Percentiles rank a stretch among this genome's conserved stretches.
Conservation (phyloP, 2,113 vertebrate species). For the Onychostoma macrolepis region DNA sequence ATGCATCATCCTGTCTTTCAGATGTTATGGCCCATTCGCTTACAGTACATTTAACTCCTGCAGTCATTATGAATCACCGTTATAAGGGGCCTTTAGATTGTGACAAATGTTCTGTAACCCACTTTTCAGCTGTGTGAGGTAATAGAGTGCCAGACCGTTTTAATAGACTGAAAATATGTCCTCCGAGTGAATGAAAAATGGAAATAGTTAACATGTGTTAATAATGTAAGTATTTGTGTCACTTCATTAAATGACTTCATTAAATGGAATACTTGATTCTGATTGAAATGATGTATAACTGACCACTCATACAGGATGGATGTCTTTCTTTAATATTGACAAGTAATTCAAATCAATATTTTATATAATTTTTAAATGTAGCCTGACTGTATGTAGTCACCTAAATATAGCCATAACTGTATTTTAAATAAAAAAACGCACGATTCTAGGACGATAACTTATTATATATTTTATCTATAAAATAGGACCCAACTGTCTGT, state of each 20-base stretch:
- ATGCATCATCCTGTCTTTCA: conserved; percentile 2
- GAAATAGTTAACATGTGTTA: conserved; percentile 14
- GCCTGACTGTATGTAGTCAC: background rate
- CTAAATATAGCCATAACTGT: background rate
- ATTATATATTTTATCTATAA: background rate
- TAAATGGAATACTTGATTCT: background rate
- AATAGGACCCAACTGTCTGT: too few relatives aligned
- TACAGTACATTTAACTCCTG: background rate
- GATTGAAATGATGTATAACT: background rate
- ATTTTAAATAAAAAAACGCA: background rate
- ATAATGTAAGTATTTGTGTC: conserved; percentile 4
- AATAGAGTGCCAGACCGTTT: background rate
- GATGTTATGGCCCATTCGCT: background rate
- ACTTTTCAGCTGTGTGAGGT: conserved; percentile 11
- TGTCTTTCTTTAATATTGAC: background rate
- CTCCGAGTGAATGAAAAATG: conserved; percentile 12
- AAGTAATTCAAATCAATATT: background rate
- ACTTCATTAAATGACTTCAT: background rate
- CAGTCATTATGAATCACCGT: background rate
- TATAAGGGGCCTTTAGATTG: conserved; percentile 11
- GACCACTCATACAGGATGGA: background rate
- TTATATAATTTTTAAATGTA: background rate
- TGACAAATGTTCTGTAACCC: conserved; percentile 27
- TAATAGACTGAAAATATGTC: conserved; percentile 1
- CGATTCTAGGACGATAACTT: background rate